Base-by-base conservation (phyloP, 2,113 vertebrate species). In the Anguilla rostrata region DNA sequence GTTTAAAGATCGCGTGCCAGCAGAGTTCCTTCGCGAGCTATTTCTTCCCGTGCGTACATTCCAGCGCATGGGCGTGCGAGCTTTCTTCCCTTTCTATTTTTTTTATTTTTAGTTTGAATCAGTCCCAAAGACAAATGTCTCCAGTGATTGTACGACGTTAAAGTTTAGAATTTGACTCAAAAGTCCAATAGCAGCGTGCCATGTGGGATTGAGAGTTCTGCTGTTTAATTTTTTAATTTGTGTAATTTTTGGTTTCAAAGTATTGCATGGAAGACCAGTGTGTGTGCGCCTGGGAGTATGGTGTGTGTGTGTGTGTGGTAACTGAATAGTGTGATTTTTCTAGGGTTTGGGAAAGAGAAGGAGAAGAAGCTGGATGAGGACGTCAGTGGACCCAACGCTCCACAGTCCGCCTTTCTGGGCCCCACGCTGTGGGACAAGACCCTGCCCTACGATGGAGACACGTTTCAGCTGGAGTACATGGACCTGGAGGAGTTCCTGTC, bases 371-470 rank as follows among this genome's bases (percentile, higher is more conserved):
- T 99, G 90, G 98, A 99, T 0, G 98, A 99, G 93, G 98, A 99
- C 89, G 95, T 93, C 87, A 78, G 90, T n/a, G 41, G 87, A 0
- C 86, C 86, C 83, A 96, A 90, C 26, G 94, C 97, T 88, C 97
- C 98, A 3, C 98, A 99, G 95, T 99, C 98, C 0, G 98, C 98
- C 20, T 99, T 99, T 94, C 94, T 99, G 88, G 98, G 98, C 0
- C 98, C 98, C 22, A 99, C 98, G 29, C 95, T 99, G 87, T 99
- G 98, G 98, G 98, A 99, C 96, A 99, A 99, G 95, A 99, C 98
- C 0, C 96, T 99, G 92, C 97, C 98, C 0, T 99, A 99, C 2
- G 98, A 99, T 29, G 98, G 96, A 71, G 98, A 99, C 93, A 98
- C 96, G 92, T 99, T 99, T 90, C 98, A 99, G 94, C 95, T 99